These are phyloP conservation scores for Lutraria rhynchaena DNA, from an alignment of 1,140 invertebrate species.

Conservation along the genomic window DNA sequence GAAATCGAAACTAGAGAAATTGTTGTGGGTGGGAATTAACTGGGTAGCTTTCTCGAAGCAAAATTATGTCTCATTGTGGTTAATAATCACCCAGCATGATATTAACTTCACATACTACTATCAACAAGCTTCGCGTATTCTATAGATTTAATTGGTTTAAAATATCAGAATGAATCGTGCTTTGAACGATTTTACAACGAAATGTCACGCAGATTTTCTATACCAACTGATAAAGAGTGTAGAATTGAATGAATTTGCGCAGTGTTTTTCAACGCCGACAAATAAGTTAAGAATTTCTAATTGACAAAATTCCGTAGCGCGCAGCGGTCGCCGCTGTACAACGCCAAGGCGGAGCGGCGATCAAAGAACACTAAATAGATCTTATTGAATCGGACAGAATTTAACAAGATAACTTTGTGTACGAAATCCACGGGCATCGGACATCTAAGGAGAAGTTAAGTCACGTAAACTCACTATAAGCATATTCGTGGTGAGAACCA, in stretches of 20 bases:
- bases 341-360: slow-evolving; percentile 48
- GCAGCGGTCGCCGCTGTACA: slow-evolving; percentile 31
- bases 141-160: slow-evolving; percentile 34
- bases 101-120: not conserved
- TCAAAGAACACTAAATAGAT: slow-evolving; percentile 55
- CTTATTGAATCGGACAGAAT: slow-evolving; percentile 42
- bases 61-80: not conserved
- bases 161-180: slow-evolving; percentile 1
- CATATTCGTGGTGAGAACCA: slow-evolving; percentile 11
- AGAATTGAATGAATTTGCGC: slow-evolving; percentile 20
- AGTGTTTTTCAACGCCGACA: slow-evolving; percentile 30
- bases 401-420: slow-evolving; percentile 30
- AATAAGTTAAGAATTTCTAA: slow-evolving; percentile 49
- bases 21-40: no score
- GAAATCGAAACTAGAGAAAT: no score
- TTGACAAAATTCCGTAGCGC: slow-evolving; percentile 45
- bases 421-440: slow-evolving; percentile 1
- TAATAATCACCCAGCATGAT: not conserved
- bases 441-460: slow-evolving; percentile 20
- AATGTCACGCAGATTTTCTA: not conserved
- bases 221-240: slow-evolving; percentile 23
- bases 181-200: slow-evolving; percentile 16
- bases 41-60: no score
- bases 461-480: slow-evolving; percentile 15
- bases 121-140: slow-evolving; percentile 2